Evolutionary conservation across 2,888 invertebrate genomes (phyloP).

Genomic region (Linnaemya vulpina): DNA sequence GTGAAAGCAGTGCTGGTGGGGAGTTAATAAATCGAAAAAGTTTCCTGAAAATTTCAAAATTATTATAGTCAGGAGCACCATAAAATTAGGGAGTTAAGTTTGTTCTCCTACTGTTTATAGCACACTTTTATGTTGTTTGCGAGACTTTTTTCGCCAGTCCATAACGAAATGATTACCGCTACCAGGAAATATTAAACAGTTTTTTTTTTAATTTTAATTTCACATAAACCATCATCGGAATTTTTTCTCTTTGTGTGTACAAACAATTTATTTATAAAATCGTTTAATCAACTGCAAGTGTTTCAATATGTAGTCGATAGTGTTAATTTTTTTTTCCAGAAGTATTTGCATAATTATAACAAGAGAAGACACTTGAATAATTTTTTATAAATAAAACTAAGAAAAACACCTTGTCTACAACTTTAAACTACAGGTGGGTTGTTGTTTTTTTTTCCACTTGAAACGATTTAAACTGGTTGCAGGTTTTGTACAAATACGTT

Average conservation of each 20-base stretch:
- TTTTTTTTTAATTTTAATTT: too few relatives aligned
- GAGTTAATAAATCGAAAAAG: too few relatives aligned
- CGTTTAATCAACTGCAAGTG: conserved; percentile 48
- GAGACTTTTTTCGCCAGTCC: too few relatives aligned
- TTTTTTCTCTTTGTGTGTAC: not conserved
- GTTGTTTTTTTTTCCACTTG: not conserved
- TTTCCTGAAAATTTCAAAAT: too few relatives aligned
- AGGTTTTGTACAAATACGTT: not conserved
- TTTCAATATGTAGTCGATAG: conserved; percentile 1
- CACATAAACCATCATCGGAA: not conserved
- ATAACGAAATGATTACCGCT: too few relatives aligned
- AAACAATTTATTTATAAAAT: conserved; percentile 34
- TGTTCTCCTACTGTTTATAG: too few relatives aligned
- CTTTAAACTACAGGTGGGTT: conserved; percentile 16
- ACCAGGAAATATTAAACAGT: too few relatives aligned
- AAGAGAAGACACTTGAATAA: conserved; percentile 42
- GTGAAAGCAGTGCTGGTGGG: too few relatives aligned
- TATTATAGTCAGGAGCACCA: too few relatives aligned
- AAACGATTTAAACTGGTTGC: conserved; percentile 42
- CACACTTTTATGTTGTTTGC: too few relatives aligned
- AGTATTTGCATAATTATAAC: conserved; percentile 46
- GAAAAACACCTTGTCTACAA: conserved; percentile 5
- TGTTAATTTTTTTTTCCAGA: conserved; percentile 28
- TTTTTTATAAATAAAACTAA: conserved; percentile 26
- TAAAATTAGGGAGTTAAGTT: too few relatives aligned